Evolutionary conservation across 2,888 invertebrate genomes (phyloP).

Genomic region (Proisotoma minuta): DNA sequence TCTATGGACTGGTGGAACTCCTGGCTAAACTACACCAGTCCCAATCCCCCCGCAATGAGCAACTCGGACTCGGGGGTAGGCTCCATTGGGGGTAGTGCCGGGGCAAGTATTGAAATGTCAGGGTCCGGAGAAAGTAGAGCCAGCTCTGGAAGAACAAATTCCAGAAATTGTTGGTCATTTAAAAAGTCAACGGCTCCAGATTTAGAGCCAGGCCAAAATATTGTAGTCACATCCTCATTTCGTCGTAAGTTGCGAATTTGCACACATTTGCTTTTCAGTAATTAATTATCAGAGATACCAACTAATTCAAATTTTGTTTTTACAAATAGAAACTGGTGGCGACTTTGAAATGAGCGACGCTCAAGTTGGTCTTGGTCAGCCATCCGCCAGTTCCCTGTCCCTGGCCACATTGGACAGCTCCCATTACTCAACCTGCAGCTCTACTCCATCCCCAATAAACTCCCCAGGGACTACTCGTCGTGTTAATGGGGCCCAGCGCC

Average conservation of each 20-base stretch:
- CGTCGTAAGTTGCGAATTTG: no score
- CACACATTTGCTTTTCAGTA: no score
- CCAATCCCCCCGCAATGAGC: constrained; percentile 41
- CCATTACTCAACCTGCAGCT: constrained; percentile 41
- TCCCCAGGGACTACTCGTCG: constrained; percentile 43
- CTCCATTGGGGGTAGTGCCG: constrained; percentile 41
- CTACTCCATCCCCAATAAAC: constrained; percentile 46
- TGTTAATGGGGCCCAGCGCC: constrained; percentile 30
- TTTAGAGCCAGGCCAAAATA: constrained; percentile 45
- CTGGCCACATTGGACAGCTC: constrained; percentile 47
- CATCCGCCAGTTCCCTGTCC: constrained; percentile 45
- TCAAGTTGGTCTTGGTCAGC: constrained; percentile 33
- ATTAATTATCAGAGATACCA: no score
- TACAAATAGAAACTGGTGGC: no score
- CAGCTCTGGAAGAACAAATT: constrained; percentile 18
- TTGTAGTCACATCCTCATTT: no score
- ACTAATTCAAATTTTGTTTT: no score
- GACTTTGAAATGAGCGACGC: no score
- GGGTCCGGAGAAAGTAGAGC: constrained; percentile 17
- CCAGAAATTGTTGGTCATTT: constrained; percentile 44
- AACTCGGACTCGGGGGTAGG: constrained; percentile 47
- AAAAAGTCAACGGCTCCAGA: constrained; percentile 38
- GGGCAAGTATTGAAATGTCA: constrained; percentile 26
- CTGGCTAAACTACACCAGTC: constrained; percentile 65
- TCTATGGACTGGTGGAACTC: constrained; percentile 79